phyloP scores from a whole-genome alignment of 2,888 invertebrate genomes.

The Rhimphoctona megacephalus region DNA sequence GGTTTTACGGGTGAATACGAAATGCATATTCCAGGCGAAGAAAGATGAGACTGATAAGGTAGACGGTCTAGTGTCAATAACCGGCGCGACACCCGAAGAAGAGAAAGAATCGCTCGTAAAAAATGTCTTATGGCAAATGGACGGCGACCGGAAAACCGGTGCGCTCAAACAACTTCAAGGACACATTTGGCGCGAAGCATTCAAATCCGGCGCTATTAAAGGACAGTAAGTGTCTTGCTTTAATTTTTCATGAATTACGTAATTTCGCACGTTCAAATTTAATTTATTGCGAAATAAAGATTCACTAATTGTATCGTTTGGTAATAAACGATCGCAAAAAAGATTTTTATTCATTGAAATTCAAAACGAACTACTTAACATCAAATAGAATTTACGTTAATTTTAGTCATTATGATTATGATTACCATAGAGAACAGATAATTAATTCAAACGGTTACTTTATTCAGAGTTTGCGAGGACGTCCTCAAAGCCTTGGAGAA shows the following conservation, averaged over 20 bases:
- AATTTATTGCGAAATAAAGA: background rate
- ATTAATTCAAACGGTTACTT: slow-evolving; percentile 55
- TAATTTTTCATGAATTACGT: slow-evolving; percentile 15
- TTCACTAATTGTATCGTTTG: background rate
- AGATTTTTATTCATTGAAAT: background rate
- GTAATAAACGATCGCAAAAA: background rate
- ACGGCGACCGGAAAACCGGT: slow-evolving; percentile 91
- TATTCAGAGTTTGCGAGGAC: slow-evolving; percentile 94
- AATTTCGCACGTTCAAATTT: background rate
- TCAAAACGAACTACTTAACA: background rate
- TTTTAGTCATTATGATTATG: background rate
- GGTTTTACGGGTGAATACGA: slow-evolving; percentile 23
- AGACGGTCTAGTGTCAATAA: slow-evolving; percentile 87
- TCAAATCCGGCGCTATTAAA: slow-evolving; percentile 91
- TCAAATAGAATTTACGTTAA: background rate
- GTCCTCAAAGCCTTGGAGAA: slow-evolving; percentile 90
- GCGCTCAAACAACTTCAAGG: slow-evolving; percentile 96
- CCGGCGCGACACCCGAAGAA: slow-evolving; percentile 86
- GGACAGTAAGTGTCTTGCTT: slow-evolving; percentile 92
- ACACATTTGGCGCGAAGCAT: slow-evolving; percentile 95
- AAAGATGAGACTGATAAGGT: slow-evolving; percentile 87
- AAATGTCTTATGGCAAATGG: slow-evolving; percentile 93
- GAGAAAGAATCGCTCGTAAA: slow-evolving; percentile 88
- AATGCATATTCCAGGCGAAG: slow-evolving; percentile 81
- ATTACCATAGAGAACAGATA: background rate